Base-by-base conservation (phyloP, 2,797 vertebrate species). In the Diceros bicornis region DNA sequence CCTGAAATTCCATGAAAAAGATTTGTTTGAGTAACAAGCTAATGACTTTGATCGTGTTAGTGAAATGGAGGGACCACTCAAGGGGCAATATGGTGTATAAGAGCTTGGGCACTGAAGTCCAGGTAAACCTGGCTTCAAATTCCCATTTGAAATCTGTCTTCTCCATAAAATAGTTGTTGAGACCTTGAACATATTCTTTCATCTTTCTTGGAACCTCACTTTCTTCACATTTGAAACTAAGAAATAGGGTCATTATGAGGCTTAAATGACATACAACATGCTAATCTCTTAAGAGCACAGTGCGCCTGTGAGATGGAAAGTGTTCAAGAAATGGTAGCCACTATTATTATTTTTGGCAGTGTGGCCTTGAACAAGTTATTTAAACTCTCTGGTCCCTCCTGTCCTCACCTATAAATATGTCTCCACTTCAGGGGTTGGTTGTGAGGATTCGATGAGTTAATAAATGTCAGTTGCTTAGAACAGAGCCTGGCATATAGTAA, bases 401-500 rank as follows among this genome's bases (percentile, higher is more conserved):
- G 37, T 78, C 23, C 25, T 97, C 77, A 94, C 78, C 77, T 94
- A 29, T 94, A 92, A 97, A 92, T 71, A 90, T 92, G n/a, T 62
- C 72, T 96, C 59, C 69, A 81, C 68, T 29, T 97, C 55, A 29
- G 50, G 44, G n/a, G 14, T 41, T 97, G 7, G 77, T 82, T 92
- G 29, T 96, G 21, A 85, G 71, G 61, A 94, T 82, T 96, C 81
- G 94, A 20, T 91, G 94, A 92, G 37, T 97, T 94, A 82, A 94
- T 92, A 91, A 91, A 94, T 87, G 44, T 94, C 86, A 95, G 52
- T 57, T 74, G 62, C 61, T 97, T 90, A 96, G 82, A 94, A 94
- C 61, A 90, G 82, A 91, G 66, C 57, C 55, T 90, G 77, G 47
- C 29, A 90, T 92, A 92, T 90, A 97, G 71, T 92, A 96, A 91